A percentile compares a stretch with the other conserved stretches of the same genome.
phyloP scores from a whole-genome alignment of 2,888 invertebrate genomes.

The Labia minor region DNA sequence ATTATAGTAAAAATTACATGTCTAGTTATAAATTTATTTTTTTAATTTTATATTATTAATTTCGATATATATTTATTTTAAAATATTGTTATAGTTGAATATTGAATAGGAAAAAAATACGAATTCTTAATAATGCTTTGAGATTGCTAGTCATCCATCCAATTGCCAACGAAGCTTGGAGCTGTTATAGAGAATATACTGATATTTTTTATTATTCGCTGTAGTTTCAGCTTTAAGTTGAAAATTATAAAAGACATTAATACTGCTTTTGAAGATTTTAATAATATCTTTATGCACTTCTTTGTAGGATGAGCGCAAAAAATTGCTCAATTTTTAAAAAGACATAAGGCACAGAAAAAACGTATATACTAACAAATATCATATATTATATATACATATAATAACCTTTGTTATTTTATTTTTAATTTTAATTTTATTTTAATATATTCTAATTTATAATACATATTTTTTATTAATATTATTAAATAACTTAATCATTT shows the following conservation, averaged over 20 bases:
- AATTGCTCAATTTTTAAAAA: background rate
- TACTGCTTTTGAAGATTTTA: background rate
- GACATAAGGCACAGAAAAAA: background rate
- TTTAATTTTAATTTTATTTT: too few relatives aligned
- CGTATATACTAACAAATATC: too few relatives aligned
- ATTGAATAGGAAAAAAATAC: background rate
- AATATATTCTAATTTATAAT: too few relatives aligned
- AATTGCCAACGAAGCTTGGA: constrained; percentile 5
- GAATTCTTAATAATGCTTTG: background rate
- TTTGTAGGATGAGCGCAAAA: background rate
- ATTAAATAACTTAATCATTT: too few relatives aligned
- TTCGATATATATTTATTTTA: background rate
- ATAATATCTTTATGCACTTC: background rate
- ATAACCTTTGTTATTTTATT: too few relatives aligned
- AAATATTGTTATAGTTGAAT: background rate
- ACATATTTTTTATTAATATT: too few relatives aligned
- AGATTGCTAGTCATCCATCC: constrained; percentile 13
- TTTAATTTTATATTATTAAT: background rate
- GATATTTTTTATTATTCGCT: background rate
- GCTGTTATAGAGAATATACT: background rate
- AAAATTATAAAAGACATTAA: background rate
- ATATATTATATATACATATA: too few relatives aligned
- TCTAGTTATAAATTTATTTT: background rate
- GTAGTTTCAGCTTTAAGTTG: background rate
- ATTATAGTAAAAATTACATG: too few relatives aligned